phyloP scores from a whole-genome alignment of 2,113 vertebrate species.

The Poeciliopsis prolifica region DNA sequence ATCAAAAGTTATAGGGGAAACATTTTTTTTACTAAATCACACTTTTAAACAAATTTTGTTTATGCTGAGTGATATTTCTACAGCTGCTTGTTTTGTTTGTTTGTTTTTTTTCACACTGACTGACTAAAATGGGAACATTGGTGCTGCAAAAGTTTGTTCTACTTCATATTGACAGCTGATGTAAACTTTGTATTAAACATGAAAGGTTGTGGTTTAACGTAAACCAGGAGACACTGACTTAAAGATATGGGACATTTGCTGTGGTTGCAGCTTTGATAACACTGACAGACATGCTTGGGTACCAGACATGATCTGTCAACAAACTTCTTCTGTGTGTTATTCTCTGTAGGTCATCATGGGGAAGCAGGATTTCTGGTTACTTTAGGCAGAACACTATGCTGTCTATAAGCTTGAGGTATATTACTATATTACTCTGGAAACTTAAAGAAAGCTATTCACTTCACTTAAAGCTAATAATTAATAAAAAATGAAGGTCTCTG shows the following conservation, averaged over 20 bases:
- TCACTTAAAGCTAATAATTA: neutral
- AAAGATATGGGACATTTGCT: slow-evolving; percentile 23
- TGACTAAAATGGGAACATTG: neutral
- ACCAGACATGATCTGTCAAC: neutral
- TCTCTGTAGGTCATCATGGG: neutral
- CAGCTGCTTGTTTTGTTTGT: no score
- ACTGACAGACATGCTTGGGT: slow-evolving; percentile 7
- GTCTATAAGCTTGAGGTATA: neutral
- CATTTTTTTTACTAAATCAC: no score
- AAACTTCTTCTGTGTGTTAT: neutral
- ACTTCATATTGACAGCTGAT: neutral
- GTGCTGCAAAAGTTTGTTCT: neutral
- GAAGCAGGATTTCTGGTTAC: neutral
- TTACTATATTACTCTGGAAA: neutral
- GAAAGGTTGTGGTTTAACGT: slow-evolving; percentile 1
- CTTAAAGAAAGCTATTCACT: neutral
- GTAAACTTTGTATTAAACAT: neutral
- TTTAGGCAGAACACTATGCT: neutral
- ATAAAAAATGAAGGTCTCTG: neutral
- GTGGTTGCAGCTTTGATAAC: slow-evolving; percentile 18
- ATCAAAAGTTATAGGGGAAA: no score
- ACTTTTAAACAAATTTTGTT: no score
- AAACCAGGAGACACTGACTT: slow-evolving; percentile 4
- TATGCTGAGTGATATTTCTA: no score
- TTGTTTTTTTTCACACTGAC: no score